Base-by-base conservation (phyloP, 2,888 invertebrate species). In the Celastrina argiolus region DNA sequence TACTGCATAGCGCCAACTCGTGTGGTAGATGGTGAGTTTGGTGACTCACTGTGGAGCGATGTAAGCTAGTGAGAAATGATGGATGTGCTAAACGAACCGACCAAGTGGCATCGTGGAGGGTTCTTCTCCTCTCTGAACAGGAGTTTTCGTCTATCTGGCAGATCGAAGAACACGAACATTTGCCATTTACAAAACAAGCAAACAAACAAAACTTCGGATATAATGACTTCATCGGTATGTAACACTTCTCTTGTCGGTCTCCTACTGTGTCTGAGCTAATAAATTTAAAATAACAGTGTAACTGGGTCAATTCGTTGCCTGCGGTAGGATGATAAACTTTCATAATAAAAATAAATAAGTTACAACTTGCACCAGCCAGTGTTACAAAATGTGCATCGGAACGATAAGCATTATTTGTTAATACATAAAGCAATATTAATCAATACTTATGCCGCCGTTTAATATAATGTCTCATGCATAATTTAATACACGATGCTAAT, bases 41-140 rank as follows among this genome's bases (percentile, higher is more conserved):
- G 78, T 88, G 88, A 88, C 77, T 88, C 88, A 88, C 78, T 76
- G 73, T 76, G 76, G 76, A 81, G 86, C 82, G 79, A 87, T 88
- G 88, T 84, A 79, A 86, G 78, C 83, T 81, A 84, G 79, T 82
- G 81, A 80, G 73, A 72, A 73, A 87, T 82, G 81, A 89, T 87
- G 88, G 87, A 88, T 80, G 84, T 85, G 79, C 74, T 81, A 72
- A 82, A 78, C 76, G 87, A 87, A 75, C 80, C 87, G 70, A 81
- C 75, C 79, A 89, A 88, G 82, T 87, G 87, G 88, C 84, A 85
- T 77, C 84, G 87, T 70, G 88, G 88, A 73, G 88, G 91, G 69
- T 88, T 91, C 81, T 81, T 91, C 75, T 89, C 87, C 69, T 81
- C 84, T 68, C 79, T 91, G 18, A 91, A 91, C 75, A 84, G 89